phyloP scores from a whole-genome alignment of 2,113 vertebrate species.

The Carlito syrichta region DNA sequence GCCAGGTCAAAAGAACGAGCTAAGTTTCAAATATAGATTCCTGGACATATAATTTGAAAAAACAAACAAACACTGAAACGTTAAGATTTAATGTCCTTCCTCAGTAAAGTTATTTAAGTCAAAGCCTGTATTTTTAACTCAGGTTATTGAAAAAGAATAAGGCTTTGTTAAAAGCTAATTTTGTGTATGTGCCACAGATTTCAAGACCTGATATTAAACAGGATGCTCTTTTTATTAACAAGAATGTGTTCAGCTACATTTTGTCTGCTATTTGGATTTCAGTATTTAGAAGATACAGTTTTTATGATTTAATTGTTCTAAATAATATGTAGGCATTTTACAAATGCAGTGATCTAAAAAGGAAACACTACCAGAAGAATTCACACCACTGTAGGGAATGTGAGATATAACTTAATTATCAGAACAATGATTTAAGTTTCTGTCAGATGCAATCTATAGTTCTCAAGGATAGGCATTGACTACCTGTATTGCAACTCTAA shows the following conservation, averaged over 20 bases:
- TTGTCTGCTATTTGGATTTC: neutral
- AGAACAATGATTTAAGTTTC: too few relatives aligned
- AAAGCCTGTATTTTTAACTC: neutral
- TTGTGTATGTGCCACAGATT: neutral
- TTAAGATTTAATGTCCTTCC: neutral
- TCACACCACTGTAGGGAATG: neutral
- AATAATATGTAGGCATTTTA: neutral
- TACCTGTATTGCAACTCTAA: neutral
- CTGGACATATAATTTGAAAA: neutral
- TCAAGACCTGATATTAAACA: neutral
- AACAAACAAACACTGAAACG: neutral
- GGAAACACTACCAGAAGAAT: neutral
- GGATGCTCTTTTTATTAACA: neutral
- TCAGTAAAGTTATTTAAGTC: neutral
- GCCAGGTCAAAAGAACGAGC: neutral
- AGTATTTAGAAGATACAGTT: neutral
- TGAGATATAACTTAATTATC: neutral
- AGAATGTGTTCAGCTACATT: neutral
- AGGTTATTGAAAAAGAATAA: neutral
- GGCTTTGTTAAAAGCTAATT: neutral
- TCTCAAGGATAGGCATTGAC: neutral
- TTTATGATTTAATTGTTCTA: neutral
- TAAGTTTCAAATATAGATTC: neutral
- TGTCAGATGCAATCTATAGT: neutral
- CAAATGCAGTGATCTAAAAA: neutral